A percentile compares a stretch with the other conserved stretches of the same genome.
These are phyloP conservation scores for Hymenopus coronatus DNA, from an alignment of 2,888 invertebrate genomes.

Conservation along the genomic window DNA sequence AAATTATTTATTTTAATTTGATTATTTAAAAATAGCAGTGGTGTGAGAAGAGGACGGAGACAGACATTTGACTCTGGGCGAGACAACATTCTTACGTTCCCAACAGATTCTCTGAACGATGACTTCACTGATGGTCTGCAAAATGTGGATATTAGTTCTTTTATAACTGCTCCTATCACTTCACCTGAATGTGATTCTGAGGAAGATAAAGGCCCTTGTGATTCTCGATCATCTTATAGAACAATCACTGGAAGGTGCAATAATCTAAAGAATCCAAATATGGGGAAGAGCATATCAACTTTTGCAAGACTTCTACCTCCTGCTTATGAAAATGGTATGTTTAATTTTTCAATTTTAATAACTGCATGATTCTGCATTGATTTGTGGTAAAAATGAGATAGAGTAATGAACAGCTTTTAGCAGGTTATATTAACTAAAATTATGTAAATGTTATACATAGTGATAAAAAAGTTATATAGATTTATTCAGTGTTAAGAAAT, in stretches of 20 bases:
- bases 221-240: slow-evolving; percentile 57
- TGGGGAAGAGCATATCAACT: slow-evolving; percentile 80
- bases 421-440: too few relatives aligned
- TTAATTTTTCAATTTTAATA: not conserved
- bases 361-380: not conserved
- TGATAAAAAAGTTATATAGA: too few relatives aligned
- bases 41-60: slow-evolving; percentile 59
- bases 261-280: slow-evolving; percentile 75
- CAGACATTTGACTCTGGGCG: slow-evolving; percentile 63
- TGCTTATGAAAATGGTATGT: slow-evolving; percentile 79
- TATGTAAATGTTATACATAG: too few relatives aligned
- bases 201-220: slow-evolving; percentile 67
- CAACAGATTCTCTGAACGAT: slow-evolving; percentile 42
- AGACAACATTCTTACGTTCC: slow-evolving; percentile 53
- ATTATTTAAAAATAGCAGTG: not conserved
- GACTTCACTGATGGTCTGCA: slow-evolving; percentile 75
- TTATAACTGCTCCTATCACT: slow-evolving; percentile 60
- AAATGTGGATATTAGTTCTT: slow-evolving; percentile 72
- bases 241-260: slow-evolving; percentile 84
- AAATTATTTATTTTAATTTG: not conserved
- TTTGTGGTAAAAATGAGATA: too few relatives aligned
- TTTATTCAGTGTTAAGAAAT: too few relatives aligned
- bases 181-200: slow-evolving; percentile 69
- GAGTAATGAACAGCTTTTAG: too few relatives aligned
- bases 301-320: slow-evolving; percentile 82